Percentiles rank a stretch among this genome's conserved stretches.
phyloP scores from a whole-genome alignment of 2,888 invertebrate genomes.

The Ferrisia virgata region DNA sequence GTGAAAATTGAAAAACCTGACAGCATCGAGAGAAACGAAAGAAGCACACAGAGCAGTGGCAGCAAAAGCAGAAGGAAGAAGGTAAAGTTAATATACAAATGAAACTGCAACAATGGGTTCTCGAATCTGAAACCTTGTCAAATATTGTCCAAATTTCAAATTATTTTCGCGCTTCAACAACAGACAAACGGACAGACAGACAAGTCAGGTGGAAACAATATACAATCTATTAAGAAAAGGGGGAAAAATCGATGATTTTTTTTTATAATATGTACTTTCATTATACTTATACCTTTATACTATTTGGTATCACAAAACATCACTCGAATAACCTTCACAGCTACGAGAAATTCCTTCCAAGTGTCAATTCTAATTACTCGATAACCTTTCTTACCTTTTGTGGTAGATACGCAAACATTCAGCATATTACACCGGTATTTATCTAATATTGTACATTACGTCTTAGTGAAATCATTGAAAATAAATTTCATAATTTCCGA shows the following conservation, averaged over 20 bases:
- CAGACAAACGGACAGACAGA: neutral
- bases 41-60: too few relatives aligned
- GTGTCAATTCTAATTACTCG: conserved; percentile 14
- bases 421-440: neutral
- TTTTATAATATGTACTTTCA: neutral
- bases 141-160: conserved; percentile 2
- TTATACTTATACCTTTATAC: too few relatives aligned
- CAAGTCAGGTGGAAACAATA: too few relatives aligned
- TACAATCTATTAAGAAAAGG: too few relatives aligned
- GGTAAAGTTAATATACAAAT: neutral
- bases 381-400: neutral
- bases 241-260: neutral
- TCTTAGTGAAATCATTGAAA: neutral
- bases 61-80: neutral
- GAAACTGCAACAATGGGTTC: neutral
- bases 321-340: neutral
- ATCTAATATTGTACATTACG: neutral
- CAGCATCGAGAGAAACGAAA: neutral
- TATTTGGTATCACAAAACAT: neutral
- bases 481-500: neutral
- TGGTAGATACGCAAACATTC: neutral
- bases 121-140: neutral
- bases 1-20: neutral
- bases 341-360: neutral
- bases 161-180: neutral